phyloP scores from a whole-genome alignment of 2,888 invertebrate species.

The Fragum whitleyi region DNA sequence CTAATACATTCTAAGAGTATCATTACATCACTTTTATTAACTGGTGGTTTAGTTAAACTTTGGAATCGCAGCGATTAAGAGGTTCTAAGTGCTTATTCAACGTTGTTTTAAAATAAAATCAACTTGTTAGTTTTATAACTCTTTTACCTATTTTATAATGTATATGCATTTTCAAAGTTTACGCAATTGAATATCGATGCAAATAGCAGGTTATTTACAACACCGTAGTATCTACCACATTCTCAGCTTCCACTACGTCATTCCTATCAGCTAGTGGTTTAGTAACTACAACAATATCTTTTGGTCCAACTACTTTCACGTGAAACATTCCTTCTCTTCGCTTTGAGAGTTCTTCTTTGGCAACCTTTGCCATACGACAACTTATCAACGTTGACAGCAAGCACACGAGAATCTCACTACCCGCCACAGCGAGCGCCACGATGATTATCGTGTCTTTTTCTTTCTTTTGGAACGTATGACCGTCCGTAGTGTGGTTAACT shows the following conservation, averaged over 20 bases:
- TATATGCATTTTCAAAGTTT: too few relatives aligned
- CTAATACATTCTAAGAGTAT: too few relatives aligned
- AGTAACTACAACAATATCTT: slow-evolving; percentile 85
- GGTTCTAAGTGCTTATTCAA: too few relatives aligned
- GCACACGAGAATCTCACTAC: slow-evolving; percentile 83
- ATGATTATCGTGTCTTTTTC: slow-evolving; percentile 83
- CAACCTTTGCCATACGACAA: slow-evolving; percentile 84
- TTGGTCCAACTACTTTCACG: slow-evolving; percentile 85
- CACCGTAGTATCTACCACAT: slow-evolving; percentile 47
- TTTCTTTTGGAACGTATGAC: slow-evolving; percentile 85
- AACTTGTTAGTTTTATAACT: too few relatives aligned
- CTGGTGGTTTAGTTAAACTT: too few relatives aligned
- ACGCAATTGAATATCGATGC: too few relatives aligned
- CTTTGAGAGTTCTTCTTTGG: slow-evolving; percentile 84
- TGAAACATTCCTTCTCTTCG: slow-evolving; percentile 85
- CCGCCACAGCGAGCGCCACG: slow-evolving; percentile 82
- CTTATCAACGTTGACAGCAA: slow-evolving; percentile 83
- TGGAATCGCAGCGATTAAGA: too few relatives aligned
- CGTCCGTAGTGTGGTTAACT: slow-evolving; percentile 85
- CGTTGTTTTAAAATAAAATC: too few relatives aligned
- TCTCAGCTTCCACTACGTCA: slow-evolving; percentile 66
- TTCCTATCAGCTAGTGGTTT: slow-evolving; percentile 72
- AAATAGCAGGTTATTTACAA: too few relatives aligned
- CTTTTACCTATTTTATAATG: too few relatives aligned
- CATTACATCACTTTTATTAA: too few relatives aligned